phyloP scores from a whole-genome alignment of 2,888 invertebrate genomes.

The Arrhopalites spinosus region DNA sequence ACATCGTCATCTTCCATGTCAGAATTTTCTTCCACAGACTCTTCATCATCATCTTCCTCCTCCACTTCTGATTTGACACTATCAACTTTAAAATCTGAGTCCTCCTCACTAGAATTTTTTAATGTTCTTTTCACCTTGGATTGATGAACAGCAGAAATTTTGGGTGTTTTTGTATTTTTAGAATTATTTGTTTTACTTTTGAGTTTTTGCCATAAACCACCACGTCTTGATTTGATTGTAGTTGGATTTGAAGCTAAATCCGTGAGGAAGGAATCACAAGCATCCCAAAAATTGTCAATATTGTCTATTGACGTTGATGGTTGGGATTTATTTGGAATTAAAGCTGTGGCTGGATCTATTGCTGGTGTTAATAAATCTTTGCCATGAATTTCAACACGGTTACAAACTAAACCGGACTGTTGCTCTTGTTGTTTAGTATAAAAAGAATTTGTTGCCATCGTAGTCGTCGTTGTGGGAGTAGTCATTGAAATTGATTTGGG shows the following conservation, averaged over 20 bases:
- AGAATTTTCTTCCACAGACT: constrained; percentile 7
- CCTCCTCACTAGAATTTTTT: constrained; percentile 61
- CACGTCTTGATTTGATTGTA: constrained; percentile 54
- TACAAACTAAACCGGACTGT: neutral
- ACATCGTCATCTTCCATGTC: neutral
- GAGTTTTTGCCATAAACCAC: constrained; percentile 54
- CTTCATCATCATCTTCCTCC: constrained; percentile 36
- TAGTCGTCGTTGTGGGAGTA: neutral
- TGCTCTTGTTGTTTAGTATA: no score
- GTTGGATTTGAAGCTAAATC: constrained; percentile 54
- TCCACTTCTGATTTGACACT: constrained; percentile 18
- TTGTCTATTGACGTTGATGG: constrained; percentile 37
- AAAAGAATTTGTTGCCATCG: no score
- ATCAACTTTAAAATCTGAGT: constrained; percentile 66
- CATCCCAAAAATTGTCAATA: constrained; percentile 53
- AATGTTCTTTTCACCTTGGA: constrained; percentile 39
- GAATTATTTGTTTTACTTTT: constrained; percentile 14
- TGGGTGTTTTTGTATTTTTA: constrained; percentile 38
- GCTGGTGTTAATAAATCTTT: neutral
- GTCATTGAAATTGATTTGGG: neutral
- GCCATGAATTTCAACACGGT: neutral
- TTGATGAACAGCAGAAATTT: neutral
- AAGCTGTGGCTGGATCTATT: neutral
- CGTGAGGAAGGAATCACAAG: constrained; percentile 54
- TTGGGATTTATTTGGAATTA: constrained; percentile 23